A percentile compares a stretch with the other conserved stretches of the same genome.
Conservation (phyloP, 2,888 invertebrate genomes). For the Sisyra nigra region DNA sequence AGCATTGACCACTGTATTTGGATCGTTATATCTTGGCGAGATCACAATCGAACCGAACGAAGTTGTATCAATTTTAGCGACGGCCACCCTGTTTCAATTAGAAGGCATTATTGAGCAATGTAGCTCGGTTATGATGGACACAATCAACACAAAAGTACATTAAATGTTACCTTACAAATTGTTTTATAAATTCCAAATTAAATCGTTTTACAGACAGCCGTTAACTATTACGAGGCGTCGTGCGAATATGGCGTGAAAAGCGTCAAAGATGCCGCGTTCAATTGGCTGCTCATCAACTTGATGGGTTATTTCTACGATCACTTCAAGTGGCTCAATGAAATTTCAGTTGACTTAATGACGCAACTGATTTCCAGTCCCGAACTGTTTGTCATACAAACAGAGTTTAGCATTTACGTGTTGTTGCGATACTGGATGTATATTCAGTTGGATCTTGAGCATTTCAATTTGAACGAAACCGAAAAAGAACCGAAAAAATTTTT, state of each 20-base stretch:
- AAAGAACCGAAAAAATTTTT: constrained; percentile 26
- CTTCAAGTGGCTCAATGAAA: constrained; percentile 37
- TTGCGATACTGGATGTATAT: constrained; percentile 53
- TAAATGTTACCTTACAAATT: not conserved
- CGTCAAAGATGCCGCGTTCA: constrained; percentile 43
- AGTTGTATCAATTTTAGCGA: constrained; percentile 50
- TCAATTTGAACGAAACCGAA: constrained; percentile 18
- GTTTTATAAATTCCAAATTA: not conserved
- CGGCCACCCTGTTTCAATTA: constrained; percentile 57
- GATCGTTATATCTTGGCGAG: constrained; percentile 62
- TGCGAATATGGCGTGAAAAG: constrained; percentile 47
- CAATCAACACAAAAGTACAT: constrained; percentile 43
- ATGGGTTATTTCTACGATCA: constrained; percentile 40
- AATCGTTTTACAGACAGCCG: constrained; percentile 38
- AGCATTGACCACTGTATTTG: constrained; percentile 54
- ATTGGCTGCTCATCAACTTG: constrained; percentile 54
- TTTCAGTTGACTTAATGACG: constrained; percentile 48
- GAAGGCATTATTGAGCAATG: constrained; percentile 60
- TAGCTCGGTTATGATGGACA: constrained; percentile 55
- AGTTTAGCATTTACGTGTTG: constrained; percentile 57
- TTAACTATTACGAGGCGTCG: constrained; percentile 50
- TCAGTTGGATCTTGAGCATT: constrained; percentile 30
- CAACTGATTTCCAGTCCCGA: constrained; percentile 43
- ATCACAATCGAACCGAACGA: constrained; percentile 48
- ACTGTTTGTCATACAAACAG: constrained; percentile 60